Base-by-base conservation (phyloP, 2,113 vertebrate genomes). In the Vulpes ferrilata region DNA sequence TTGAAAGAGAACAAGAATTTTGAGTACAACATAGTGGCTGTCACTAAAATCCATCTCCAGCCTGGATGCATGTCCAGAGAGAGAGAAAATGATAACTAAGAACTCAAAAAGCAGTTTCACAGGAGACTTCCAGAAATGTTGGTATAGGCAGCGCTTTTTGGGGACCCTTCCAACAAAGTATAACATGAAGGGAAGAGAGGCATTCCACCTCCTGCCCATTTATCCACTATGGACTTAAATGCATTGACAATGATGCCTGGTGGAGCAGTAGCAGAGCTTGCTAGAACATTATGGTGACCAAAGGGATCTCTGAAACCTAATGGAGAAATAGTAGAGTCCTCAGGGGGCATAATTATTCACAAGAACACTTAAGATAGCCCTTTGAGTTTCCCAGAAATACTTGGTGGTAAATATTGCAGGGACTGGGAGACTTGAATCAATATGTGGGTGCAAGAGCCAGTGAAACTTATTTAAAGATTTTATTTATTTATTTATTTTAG, bases 1-100 rank as follows among this genome's bases (percentile, higher is more conserved):
- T 0, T 84, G 84, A 90, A 92, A 95, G 76, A 53, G 80, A 95
- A 25, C 51, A 22, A 92, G n/a, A 84, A 92, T 80, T 94, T 92
- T 94, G 62, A 78, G 53, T 81, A 35, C 35, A 67, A 57, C 12
- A 43, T 11, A 90, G 11, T 71, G 43, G 2, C 12, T 97, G 32
- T 35, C 43, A 69, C 32, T 92, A 69, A 96, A 80, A 83, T 76
- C 43, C 9, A 74, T 51, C 43, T 71, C 35, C 15, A 73, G 22
- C 38, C 59, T 5, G 2, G 7, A 48, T 57, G 16, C 25, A 55
- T 55, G 23, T 69, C 7, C 35, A 83, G 53, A 94, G 73, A 87
- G 43, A 83, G 53, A 89, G 16, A 71, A 93, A 85, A 95, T 11
- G 4, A 11, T 76, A 94, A 87, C 48, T 20, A 51, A 88, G 82